Base-by-base conservation (phyloP, 2,113 vertebrate genomes). In the Ibidorhyncha struthersii region DNA sequence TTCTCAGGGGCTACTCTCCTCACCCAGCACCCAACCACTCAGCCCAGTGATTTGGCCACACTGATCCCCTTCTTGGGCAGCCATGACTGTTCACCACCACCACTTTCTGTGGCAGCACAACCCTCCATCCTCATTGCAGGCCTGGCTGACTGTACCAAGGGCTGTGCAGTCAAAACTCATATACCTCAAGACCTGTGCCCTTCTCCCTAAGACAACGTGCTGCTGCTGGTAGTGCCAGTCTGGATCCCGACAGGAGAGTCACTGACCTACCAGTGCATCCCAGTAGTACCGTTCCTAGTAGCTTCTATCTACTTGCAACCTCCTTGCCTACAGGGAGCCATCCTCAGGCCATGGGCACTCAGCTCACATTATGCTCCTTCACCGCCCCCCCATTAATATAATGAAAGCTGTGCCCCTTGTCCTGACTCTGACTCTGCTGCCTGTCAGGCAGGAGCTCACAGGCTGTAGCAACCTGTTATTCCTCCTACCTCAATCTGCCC, bases 241-340 rank as follows among this genome's bases (percentile, higher is more conserved):
- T 79, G 47, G 56, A 84, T 41, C 47, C 40, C 0, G 4, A 82
- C 65, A 82, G 0, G 0, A 52, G 20, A 66, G 38, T 47, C 38
- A 16, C 18, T 47, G 32, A 67, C 40, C 30, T 82, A 6, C 34
- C 70, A 47, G 27, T 18, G 17, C 34, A 88, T 19, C 19, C 34
- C 62, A 77, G 11, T 53, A 34, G 19, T 79, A 66, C 9, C 25
- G 59, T 32, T 82, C 45, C n/a, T 34, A 47, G 45, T 1, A 86
- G 50, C 27, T 67, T 83, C 36, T 69, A 40, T 32, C 43, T 45
- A 40, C 30, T 59, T 70, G 41, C 50, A 72, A 49, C 12, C 30
- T 86, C 36, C 36, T 36, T 34, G 34, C 21, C 43, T 65, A 36
- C 26, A 25, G 69, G 49, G 27, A 84, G 58, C 6, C 21, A 63